phyloP scores from a whole-genome alignment of 2,888 invertebrate genomes.

The Cabera pusaria region DNA sequence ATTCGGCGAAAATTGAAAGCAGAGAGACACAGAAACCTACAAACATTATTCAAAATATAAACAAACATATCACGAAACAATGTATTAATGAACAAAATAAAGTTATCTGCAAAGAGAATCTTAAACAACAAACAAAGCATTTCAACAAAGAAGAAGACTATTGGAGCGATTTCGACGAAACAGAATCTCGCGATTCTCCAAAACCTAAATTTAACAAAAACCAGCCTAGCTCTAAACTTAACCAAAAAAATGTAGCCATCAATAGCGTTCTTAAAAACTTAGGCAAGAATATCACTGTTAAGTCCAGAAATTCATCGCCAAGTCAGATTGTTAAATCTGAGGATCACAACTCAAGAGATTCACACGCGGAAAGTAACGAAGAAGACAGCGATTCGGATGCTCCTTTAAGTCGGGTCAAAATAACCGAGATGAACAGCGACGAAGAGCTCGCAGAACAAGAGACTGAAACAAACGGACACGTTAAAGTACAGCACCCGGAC shows the following conservation, averaged over 20 bases:
- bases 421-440: conserved; percentile 57
- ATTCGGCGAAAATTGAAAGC: conserved; percentile 22
- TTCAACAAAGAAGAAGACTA: conserved; percentile 29
- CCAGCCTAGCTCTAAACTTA: no score
- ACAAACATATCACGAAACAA: conserved; percentile 50
- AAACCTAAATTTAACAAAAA: no score
- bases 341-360: conserved; percentile 38
- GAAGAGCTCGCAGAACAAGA: conserved; percentile 35
- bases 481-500: conserved; percentile 54
- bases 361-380: conserved; percentile 32
- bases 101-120: conserved; percentile 25
- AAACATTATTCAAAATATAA: conserved; percentile 49
- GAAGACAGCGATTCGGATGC: conserved; percentile 48
- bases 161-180: conserved; percentile 25
- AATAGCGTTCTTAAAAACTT: conserved; percentile 60
- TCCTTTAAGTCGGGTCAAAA: conserved; percentile 50
- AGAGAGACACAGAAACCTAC: conserved; percentile 26
- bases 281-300: conserved; percentile 63
- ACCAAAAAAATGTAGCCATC: conserved; percentile 39
- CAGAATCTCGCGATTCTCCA: conserved; percentile 11
- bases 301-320: conserved; percentile 55
- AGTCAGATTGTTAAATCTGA: conserved; percentile 34
- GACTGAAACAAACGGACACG: conserved; percentile 22
- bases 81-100: no score
- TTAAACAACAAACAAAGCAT: conserved; percentile 27